A percentile compares a stretch with the other conserved stretches of the same genome.
Evolutionary conservation across 30 jellyfish, hydroid and myxozoan species (phyloP).

Genomic region (Hydra vulgaris): DNA sequence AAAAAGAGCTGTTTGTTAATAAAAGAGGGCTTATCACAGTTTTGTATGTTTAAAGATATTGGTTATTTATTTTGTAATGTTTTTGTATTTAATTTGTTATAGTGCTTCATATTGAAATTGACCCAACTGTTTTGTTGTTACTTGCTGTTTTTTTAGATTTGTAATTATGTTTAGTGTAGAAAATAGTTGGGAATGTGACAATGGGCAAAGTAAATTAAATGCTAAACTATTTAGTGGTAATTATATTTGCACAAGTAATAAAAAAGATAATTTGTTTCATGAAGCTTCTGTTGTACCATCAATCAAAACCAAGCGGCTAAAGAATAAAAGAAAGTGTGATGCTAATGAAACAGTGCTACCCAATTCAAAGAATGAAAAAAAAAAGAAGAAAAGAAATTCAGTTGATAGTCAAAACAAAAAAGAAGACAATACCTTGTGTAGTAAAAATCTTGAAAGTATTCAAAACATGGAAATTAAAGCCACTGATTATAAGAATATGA

Average conservation of each 20-base stretch:
- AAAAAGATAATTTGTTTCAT: background rate
- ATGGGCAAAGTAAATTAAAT: constrained; percentile 2
- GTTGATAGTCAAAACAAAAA: too few relatives aligned
- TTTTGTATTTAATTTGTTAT: too few relatives aligned
- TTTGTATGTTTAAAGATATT: too few relatives aligned
- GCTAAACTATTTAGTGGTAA: constrained; percentile 14
- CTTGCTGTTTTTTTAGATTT: background rate
- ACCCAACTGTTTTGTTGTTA: background rate
- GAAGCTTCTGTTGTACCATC: background rate
- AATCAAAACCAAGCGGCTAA: background rate
- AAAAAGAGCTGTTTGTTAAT: too few relatives aligned
- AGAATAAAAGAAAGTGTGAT: background rate
- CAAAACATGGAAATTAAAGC: too few relatives aligned
- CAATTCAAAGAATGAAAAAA: background rate
- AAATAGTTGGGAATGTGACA: constrained; percentile 10
- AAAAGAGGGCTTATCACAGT: too few relatives aligned
- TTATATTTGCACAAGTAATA: background rate
- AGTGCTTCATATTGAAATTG: too few relatives aligned
- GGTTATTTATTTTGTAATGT: too few relatives aligned
- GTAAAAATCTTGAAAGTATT: too few relatives aligned
- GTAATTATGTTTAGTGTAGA: constrained; percentile 9
- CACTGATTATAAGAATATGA: too few relatives aligned
- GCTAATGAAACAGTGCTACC: too few relatives aligned
- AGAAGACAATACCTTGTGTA: too few relatives aligned
- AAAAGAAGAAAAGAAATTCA: constrained; percentile 8